phyloP scores from a whole-genome alignment of 2,888 invertebrate species.

The Julus scandinavius region DNA sequence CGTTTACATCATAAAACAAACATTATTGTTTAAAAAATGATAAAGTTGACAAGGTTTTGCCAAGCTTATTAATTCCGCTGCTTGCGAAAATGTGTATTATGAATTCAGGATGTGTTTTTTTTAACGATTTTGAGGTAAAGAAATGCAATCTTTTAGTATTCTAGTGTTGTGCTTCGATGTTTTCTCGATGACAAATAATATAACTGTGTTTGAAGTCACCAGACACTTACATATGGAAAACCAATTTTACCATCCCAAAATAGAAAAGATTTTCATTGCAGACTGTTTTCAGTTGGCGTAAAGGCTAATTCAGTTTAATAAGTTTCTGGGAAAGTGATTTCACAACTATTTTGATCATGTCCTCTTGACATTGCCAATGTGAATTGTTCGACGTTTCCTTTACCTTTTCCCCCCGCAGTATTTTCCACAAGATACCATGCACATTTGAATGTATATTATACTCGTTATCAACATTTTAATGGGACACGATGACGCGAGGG shows the following conservation, averaged over 20 bases:
- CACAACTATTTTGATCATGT: not conserved
- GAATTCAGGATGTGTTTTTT: too few species aligned
- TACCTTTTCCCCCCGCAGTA: not conserved
- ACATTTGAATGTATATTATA: not conserved
- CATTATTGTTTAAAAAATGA: not conserved
- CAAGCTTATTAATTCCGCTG: not conserved
- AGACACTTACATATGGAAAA: not conserved
- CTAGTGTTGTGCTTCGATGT: not conserved
- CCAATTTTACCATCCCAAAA: not conserved
- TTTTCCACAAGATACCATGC: not conserved
- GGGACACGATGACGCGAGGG: not conserved
- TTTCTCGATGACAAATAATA: not conserved
- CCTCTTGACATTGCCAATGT: slow-evolving; percentile 8
- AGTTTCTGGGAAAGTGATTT: not conserved
- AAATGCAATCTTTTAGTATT: not conserved
- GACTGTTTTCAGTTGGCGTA: not conserved
- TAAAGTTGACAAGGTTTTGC: not conserved
- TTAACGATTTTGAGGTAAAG: not conserved
- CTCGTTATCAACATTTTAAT: not conserved
- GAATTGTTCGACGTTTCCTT: not conserved
- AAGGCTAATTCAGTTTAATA: not conserved
- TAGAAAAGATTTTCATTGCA: not conserved
- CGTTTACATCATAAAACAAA: not conserved
- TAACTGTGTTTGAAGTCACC: not conserved
- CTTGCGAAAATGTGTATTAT: too few species aligned